Evolutionary conservation across 1,140 invertebrate species (phyloP).

Genomic region (Paracyclopina nana): DNA sequence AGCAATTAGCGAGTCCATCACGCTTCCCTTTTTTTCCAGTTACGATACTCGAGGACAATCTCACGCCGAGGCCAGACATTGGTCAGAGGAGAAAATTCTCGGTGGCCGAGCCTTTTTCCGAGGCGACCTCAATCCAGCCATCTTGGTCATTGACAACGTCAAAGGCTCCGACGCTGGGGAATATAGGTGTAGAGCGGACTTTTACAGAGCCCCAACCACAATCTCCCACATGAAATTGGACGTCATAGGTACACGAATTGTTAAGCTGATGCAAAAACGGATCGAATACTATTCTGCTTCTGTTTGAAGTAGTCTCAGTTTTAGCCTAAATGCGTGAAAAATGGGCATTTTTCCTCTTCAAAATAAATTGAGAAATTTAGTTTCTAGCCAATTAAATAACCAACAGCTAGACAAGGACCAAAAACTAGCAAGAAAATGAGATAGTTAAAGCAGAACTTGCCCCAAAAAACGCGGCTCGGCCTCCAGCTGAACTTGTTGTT

Average conservation of each 20-base stretch:
- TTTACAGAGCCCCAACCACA: constrained; percentile 23
- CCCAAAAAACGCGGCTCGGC: no score
- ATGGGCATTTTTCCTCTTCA: no score
- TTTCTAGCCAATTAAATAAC: no score
- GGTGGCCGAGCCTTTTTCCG: constrained; percentile 19
- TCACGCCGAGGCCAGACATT: constrained; percentile 15
- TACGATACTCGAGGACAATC: constrained; percentile 16
- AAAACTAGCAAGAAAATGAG: no score
- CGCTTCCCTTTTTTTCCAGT: constrained; percentile 12
- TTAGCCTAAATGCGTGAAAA: background rate
- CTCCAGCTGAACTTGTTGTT: no score
- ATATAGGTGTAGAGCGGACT: constrained; percentile 25
- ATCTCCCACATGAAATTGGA: constrained; percentile 23
- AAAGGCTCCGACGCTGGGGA: constrained; percentile 27
- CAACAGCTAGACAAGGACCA: no score
- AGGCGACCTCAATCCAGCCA: constrained; percentile 13
- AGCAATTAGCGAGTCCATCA: background rate
- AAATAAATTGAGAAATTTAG: no score
- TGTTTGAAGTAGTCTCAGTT: background rate
- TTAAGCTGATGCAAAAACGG: no score
- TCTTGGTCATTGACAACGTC: constrained; percentile 19
- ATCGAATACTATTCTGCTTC: constrained; percentile 4
- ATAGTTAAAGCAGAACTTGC: no score
- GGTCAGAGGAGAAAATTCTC: constrained; percentile 17
- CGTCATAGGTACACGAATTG: constrained; percentile 22